These are phyloP conservation scores for Mycteria americana DNA, from an alignment of 2,797 vertebrate species.

Conservation along the genomic window DNA sequence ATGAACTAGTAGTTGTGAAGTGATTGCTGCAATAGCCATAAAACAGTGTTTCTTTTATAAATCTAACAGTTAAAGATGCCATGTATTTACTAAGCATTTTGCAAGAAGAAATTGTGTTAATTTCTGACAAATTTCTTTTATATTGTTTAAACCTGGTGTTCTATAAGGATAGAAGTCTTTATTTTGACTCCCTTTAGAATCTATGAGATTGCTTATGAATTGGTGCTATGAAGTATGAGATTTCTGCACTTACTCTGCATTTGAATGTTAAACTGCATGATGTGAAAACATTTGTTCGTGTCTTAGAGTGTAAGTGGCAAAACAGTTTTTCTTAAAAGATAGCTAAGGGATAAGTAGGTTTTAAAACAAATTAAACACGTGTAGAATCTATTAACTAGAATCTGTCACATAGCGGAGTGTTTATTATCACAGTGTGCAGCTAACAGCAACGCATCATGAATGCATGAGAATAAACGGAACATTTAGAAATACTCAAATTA, in stretches of 20 bases:
- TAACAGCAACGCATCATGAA: neutral
- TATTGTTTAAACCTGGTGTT: neutral
- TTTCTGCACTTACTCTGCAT: neutral
- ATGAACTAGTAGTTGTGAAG: neutral
- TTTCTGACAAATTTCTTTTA: neutral
- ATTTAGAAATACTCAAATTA: neutral
- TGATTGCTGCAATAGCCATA: neutral
- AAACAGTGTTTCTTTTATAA: neutral
- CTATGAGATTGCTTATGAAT: neutral
- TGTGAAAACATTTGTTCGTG: neutral
- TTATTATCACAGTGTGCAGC: neutral
- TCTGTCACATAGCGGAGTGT: neutral
- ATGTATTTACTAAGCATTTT: neutral
- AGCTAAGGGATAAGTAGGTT: neutral
- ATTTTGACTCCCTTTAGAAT: neutral
- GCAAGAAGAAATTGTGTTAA: neutral
- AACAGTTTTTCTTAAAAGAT: neutral
- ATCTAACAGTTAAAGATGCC: neutral
- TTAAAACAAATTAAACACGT: neutral
- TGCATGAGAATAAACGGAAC: neutral
- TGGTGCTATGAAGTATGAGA: neutral
- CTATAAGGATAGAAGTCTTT: neutral
- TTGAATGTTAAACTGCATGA: neutral
- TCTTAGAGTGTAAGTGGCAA: neutral
- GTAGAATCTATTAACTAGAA: neutral